These are phyloP conservation scores for Musca vetustissima DNA, from an alignment of 1,140 invertebrate genomes.

Conservation along the genomic window DNA sequence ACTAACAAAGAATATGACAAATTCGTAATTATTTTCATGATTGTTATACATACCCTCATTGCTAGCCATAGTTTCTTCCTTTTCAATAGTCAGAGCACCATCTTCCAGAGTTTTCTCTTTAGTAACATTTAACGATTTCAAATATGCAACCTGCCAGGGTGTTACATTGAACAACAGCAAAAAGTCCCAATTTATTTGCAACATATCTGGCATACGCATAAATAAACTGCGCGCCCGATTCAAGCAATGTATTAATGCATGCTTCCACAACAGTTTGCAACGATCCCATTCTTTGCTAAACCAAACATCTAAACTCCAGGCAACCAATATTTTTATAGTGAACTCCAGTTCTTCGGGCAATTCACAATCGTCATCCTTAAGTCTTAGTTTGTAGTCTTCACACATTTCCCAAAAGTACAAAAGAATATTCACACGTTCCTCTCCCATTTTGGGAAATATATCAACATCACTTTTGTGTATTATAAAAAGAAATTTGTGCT, in stretches of 20 bases:
- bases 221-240: slow-evolving; percentile 30
- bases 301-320: slow-evolving; percentile 42
- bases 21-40: too few relatives aligned
- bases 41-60: slow-evolving; percentile 34
- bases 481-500: slow-evolving; percentile 40
- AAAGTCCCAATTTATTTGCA: slow-evolving; percentile 43
- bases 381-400: slow-evolving; percentile 27
- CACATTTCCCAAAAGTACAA: slow-evolving; percentile 47
- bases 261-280: slow-evolving; percentile 33
- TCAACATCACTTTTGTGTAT: slow-evolving; percentile 38
- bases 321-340: slow-evolving; percentile 36
- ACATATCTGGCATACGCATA: slow-evolving; percentile 31
- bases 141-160: slow-evolving; percentile 42
- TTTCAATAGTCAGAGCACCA: slow-evolving; percentile 35
- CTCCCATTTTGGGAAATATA: slow-evolving; percentile 42
- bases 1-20: too few relatives aligned
- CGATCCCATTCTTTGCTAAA: slow-evolving; percentile 46
- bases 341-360: slow-evolving; percentile 31
- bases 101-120: slow-evolving; percentile 9
- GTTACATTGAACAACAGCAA: slow-evolving; percentile 33
- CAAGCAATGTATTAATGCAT: slow-evolving; percentile 35
- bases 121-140: slow-evolving; percentile 33
- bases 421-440: slow-evolving; percentile 40
- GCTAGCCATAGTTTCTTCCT: slow-evolving; percentile 36
- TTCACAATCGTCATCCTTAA: slow-evolving; percentile 9